These are phyloP conservation scores for Venusia cambrica DNA, from an alignment of 2,888 invertebrate genomes.

Conservation along the genomic window DNA sequence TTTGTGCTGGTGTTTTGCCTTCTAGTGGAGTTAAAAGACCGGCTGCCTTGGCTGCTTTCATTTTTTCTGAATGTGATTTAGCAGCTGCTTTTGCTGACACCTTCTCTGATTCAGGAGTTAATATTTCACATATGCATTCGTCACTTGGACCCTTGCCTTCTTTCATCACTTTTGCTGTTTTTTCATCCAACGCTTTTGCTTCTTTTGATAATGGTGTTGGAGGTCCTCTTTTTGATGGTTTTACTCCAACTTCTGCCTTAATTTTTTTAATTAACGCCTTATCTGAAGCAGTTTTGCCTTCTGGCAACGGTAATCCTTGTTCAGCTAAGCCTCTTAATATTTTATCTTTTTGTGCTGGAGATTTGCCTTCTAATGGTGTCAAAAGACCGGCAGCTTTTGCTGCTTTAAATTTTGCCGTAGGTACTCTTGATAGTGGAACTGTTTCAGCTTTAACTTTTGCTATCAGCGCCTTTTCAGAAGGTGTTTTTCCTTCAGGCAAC, in stretches of 20 bases:
- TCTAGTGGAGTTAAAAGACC: no score
- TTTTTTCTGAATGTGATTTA: no score
- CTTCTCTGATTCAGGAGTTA: conserved; percentile 35
- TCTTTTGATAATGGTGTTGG: conserved; percentile 32
- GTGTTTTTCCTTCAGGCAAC: conserved; percentile 37
- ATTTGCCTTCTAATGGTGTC: conserved; percentile 30
- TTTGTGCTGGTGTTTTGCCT: no score
- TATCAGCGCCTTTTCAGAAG: conserved; percentile 36
- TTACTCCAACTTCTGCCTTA: conserved; percentile 3
- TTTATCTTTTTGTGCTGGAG: conserved; percentile 32
- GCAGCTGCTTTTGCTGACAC: conserved; percentile 28
- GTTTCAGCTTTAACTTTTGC: conserved; percentile 28
- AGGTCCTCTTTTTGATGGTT: conserved; percentile 26
- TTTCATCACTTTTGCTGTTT: conserved; percentile 37
- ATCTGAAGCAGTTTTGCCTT: conserved; percentile 34
- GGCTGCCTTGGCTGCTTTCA: no score
- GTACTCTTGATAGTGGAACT: conserved; percentile 28
- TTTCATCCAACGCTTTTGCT: conserved; percentile 16
- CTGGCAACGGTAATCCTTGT: conserved; percentile 33
- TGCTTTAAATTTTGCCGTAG: conserved; percentile 30
- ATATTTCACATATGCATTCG: conserved; percentile 40
- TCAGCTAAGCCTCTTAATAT: conserved; percentile 28
- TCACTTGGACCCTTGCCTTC: conserved; percentile 43
- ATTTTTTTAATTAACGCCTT: conserved; percentile 18
- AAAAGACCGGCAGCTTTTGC: conserved; percentile 29